Evolutionary conservation across 2,888 invertebrate species (phyloP).

Genomic region (Cantharis rufa): DNA sequence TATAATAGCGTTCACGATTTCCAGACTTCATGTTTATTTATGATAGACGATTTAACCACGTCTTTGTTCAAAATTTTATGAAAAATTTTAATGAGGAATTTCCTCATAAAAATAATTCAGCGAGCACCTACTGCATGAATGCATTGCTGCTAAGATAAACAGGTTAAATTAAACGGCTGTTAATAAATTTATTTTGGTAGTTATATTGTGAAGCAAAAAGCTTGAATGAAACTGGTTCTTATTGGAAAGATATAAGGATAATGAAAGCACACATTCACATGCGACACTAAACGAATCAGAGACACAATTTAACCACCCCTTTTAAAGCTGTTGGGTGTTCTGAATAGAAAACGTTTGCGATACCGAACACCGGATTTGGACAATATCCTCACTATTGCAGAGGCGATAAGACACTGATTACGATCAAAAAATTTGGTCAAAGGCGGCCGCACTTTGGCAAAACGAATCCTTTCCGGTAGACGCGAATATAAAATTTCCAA

Average conservation of each 20-base stretch:
- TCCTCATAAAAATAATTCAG: background rate
- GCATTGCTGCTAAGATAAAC: background rate
- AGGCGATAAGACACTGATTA: constrained; percentile 7
- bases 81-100: background rate
- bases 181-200: background rate
- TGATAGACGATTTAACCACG: background rate
- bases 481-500: background rate
- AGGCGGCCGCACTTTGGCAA: constrained; percentile 24
- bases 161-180: background rate
- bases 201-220: background rate
- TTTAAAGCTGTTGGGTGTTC: background rate
- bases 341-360: constrained; percentile 4
- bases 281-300: background rate
- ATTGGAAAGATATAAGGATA: background rate
- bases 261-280: constrained; percentile 1
- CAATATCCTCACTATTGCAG: constrained; percentile 11
- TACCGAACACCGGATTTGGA: constrained; percentile 20
- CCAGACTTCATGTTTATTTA: background rate
- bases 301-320: background rate
- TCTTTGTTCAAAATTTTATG: background rate
- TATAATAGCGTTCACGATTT: background rate
- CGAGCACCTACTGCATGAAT: background rate
- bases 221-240: background rate
- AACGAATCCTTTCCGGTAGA: constrained; percentile 13
- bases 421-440: constrained; percentile 11